Base-by-base conservation (phyloP, 64 coral and sea anemone species). In the Montipora sp. region DNA sequence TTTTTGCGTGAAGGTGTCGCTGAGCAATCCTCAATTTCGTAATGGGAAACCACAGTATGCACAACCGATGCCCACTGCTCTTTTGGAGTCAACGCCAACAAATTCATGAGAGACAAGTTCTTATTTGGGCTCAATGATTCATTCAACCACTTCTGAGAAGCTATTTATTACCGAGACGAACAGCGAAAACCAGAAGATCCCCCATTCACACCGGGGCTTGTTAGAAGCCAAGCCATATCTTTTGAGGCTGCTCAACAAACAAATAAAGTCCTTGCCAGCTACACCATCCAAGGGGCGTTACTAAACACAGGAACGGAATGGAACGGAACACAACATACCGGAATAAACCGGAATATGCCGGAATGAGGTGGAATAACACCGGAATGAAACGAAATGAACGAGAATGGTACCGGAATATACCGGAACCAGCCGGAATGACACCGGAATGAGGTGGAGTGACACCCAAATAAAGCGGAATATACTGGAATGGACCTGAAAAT, bases 231-330 rank as follows among this genome's bases (percentile, higher is more conserved):
- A 89, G 87, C 87, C 73, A 63, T 78, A 6, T 78, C 87, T 57
- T 89, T 89, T 61, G 70, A 75, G 76, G 87, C 73, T 3, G 87
- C 87, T 1, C 87, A 78, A 78, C 87, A 89, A 1, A 89, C 84
- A 46, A 87, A 87, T 51, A 87, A 74, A 68, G 50, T 88, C 11
- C 22, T 89, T 46, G 76, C 87, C 20, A 45, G 18, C 14, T 47
- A 1, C 19, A 76, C 72, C n/a, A n/a, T n/a, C n/a, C n/a, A n/a
- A n/a, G n/a, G n/a, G n/a, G n/a, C n/a, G n/a, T n/a, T n/a, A n/a
- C n/a, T n/a, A n/a, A n/a, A n/a, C n/a, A n/a, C n/a, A n/a, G n/a
- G n/a, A n/a, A n/a, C n/a, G n/a, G n/a, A 36, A 88, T 55, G 18
- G 66, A 75, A n/a, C n/a, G 73, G 72, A 59, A 77, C 86, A 88